Percentiles rank a stretch among this genome's conserved stretches.
These are phyloP conservation scores for Danaus plexippus DNA, from an alignment of 1,140 invertebrate species.

Conservation along the genomic window DNA sequence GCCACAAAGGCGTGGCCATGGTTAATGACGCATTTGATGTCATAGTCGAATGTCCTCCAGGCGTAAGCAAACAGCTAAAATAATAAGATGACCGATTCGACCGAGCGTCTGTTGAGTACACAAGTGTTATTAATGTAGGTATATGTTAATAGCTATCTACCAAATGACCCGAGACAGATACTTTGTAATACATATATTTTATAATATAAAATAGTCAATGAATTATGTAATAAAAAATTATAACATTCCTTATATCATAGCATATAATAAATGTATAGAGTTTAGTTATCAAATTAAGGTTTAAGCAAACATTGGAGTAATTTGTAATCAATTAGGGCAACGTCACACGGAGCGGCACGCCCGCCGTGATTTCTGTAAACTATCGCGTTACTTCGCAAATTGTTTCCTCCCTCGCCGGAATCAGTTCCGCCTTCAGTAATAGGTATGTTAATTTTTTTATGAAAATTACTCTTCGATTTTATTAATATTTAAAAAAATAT, in stretches of 20 bases:
- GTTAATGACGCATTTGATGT: constrained; percentile 12
- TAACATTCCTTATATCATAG: background rate
- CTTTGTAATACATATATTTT: no score
- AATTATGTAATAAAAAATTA: no score
- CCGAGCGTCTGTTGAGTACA: constrained; percentile 30
- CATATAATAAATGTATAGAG: no score
- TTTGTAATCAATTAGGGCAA: constrained; percentile 20
- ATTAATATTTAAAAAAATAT: constrained; percentile 8
- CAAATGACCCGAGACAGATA: no score
- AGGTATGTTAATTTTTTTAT: no score
- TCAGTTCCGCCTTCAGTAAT: constrained; percentile 36
- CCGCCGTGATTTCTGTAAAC: constrained; percentile 45
- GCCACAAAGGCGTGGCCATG: constrained; percentile 11
- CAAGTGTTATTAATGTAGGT: constrained; percentile 35
- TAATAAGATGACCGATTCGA: constrained; percentile 48
- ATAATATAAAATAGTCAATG: no score
- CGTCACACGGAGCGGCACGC: constrained; percentile 17
- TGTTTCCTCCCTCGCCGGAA: constrained; percentile 39
- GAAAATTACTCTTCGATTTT: constrained; percentile 2
- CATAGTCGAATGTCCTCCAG: constrained; percentile 17
- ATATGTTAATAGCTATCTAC: no score
- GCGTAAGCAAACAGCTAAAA: constrained; percentile 21
- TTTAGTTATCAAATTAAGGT: no score
- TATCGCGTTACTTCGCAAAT: constrained; percentile 52
- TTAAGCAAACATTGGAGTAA: constrained; percentile 1